phyloP scores from a whole-genome alignment of 1,140 invertebrate species.

The Probaryconus sp. region DNA sequence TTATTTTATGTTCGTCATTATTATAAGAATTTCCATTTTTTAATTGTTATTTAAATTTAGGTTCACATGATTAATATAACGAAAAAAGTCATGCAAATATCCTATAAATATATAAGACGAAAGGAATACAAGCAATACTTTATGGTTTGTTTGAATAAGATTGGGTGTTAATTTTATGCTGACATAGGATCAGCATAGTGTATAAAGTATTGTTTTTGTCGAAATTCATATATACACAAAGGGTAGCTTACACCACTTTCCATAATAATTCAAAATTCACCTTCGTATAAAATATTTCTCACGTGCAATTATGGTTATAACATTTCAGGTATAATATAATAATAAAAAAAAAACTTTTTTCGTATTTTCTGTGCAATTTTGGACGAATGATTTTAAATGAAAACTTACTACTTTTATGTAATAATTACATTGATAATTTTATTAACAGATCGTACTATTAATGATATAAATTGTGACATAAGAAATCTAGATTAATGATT shows the following conservation, averaged over 20 bases:
- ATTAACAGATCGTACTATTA: conserved; percentile 4
- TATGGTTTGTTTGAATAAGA: conserved; percentile 3
- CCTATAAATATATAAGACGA: too few relatives aligned
- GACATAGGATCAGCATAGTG: conserved; percentile 7
- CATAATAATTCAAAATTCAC: conserved; percentile 27
- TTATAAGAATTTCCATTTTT: too few relatives aligned
- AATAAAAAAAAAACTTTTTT: too few relatives aligned
- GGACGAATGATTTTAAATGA: too few relatives aligned
- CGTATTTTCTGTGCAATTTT: not conserved
- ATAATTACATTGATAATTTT: not conserved
- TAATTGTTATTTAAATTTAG: too few relatives aligned
- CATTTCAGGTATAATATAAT: too few relatives aligned
- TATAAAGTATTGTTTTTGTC: conserved; percentile 24
- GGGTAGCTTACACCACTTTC: conserved; percentile 8
- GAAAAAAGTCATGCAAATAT: too few relatives aligned
- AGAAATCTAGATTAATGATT: conserved; percentile 30
- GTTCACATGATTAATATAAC: too few relatives aligned
- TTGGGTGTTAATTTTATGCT: not conserved
- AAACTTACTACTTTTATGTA: too few relatives aligned
- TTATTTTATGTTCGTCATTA: too few relatives aligned
- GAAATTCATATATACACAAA: conserved; percentile 11
- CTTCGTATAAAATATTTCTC: conserved; percentile 1
- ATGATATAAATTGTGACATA: conserved; percentile 24
- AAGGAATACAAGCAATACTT: conserved; percentile 7
- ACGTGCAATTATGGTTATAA: too few relatives aligned